These are phyloP conservation scores for Sialis fuliginosa DNA, from an alignment of 2,888 invertebrate genomes.

Conservation along the genomic window DNA sequence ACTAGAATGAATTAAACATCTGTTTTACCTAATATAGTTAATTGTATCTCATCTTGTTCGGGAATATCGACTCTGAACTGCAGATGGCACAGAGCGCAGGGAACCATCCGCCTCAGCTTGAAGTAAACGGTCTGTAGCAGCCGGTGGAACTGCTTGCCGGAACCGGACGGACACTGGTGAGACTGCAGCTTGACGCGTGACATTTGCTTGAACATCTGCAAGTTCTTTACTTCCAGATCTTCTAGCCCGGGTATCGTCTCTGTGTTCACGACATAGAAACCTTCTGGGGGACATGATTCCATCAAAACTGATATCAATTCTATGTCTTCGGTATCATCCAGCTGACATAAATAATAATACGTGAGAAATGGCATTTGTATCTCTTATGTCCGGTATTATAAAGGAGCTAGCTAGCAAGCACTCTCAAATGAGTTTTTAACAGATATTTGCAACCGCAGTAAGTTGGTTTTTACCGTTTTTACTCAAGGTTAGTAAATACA, in stretches of 20 bases:
- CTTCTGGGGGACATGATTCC: constrained; percentile 55
- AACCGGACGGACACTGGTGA: constrained; percentile 25
- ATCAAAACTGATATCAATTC: constrained; percentile 56
- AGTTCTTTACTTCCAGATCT: constrained; percentile 44
- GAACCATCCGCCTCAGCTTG: constrained; percentile 74
- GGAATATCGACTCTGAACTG: constrained; percentile 72
- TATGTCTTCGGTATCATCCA: constrained; percentile 69
- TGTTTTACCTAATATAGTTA: constrained; percentile 32
- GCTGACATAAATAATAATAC: constrained; percentile 21
- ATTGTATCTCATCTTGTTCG: constrained; percentile 56
- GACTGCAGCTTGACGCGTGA: constrained; percentile 45
- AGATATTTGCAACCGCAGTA: no score
- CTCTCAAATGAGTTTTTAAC: no score
- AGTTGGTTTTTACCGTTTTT: no score
- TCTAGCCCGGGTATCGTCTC: constrained; percentile 56
- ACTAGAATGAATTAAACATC: background rate
- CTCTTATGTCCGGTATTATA: no score
- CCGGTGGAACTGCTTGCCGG: constrained; percentile 33
- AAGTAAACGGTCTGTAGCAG: constrained; percentile 64
- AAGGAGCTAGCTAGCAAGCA: no score
- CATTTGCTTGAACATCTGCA: constrained; percentile 76
- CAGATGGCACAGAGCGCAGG: constrained; percentile 68
- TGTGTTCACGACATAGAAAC: constrained; percentile 64
- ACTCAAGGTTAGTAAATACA: no score
- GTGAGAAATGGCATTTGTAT: no score